A percentile compares a stretch with the other conserved stretches of the same genome.
Conservation (phyloP, 2,797 vertebrate genomes). For the Catamblyrhynchus diadema region DNA sequence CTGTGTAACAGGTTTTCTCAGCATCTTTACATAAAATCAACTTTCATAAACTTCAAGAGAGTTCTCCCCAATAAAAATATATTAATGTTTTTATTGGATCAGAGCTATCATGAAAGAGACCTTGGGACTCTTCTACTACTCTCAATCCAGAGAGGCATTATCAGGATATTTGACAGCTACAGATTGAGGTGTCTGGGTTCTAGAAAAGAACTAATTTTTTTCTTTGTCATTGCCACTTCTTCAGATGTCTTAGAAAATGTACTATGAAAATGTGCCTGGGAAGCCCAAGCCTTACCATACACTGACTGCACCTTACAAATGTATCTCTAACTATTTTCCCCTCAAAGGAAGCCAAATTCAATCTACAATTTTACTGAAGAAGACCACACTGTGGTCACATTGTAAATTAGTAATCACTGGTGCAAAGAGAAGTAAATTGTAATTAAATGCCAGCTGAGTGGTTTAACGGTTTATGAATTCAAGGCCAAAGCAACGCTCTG, state of each 20-base stretch:
- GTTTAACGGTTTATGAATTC: conserved; percentile 13
- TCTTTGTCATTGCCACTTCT: background rate
- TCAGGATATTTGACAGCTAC: background rate
- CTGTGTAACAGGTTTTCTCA: background rate
- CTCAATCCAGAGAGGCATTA: background rate
- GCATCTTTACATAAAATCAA: conserved; percentile 11
- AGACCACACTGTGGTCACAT: background rate
- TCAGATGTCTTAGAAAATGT: background rate
- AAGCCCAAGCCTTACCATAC: background rate
- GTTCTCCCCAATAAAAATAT: background rate
- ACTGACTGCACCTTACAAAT: background rate
- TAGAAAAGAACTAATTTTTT: background rate
- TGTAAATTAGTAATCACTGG: background rate
- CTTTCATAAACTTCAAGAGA: background rate
- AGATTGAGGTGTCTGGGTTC: background rate
- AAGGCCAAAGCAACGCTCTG: background rate
- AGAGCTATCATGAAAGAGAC: background rate
- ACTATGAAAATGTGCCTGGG: background rate
- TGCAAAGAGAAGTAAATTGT: background rate
- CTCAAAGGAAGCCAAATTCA: background rate
- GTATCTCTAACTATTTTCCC: background rate
- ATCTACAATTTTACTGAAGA: background rate
- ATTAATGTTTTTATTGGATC: background rate
- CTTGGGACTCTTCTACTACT: background rate
- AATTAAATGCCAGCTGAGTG: conserved; percentile 26